A percentile compares a stretch with the other conserved stretches of the same genome.
Evolutionary conservation across 2,888 invertebrate genomes (phyloP).

Genomic region (Odontomyia ornata): DNA sequence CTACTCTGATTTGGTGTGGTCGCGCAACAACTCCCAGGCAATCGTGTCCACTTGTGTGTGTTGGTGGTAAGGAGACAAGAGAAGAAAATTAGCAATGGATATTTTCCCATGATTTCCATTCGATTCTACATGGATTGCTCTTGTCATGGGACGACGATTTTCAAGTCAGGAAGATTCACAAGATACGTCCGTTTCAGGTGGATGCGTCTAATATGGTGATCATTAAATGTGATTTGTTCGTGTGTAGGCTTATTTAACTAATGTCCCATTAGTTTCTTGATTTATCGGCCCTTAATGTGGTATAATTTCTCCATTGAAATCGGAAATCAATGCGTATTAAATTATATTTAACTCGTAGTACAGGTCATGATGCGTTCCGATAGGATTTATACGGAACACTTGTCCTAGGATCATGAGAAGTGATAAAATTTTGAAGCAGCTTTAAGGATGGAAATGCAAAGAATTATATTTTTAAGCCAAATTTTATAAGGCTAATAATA

Average conservation of each 20-base stretch:
- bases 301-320: conserved; percentile 4
- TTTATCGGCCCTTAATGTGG: neutral
- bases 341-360: too few relatives aligned
- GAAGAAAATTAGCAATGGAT: conserved; percentile 32
- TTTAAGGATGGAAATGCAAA: too few relatives aligned
- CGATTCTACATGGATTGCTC: conserved; percentile 10
- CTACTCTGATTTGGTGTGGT: conserved; percentile 38
- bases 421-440: too few relatives aligned
- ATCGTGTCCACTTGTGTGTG: neutral
- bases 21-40: neutral
- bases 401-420: too few relatives aligned
- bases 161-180: conserved; percentile 33
- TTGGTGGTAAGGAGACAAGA: conserved; percentile 26
- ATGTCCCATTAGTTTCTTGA: neutral
- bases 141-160: conserved; percentile 42
- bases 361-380: too few relatives aligned
- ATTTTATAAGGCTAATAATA: too few relatives aligned
- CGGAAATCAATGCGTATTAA: neutral
- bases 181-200: neutral
- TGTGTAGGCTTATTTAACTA: conserved; percentile 17
- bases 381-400: too few relatives aligned
- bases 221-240: conserved; percentile 42
- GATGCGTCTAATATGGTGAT: conserved; percentile 20
- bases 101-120: conserved; percentile 37
- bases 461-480: too few relatives aligned